Evolutionary conservation across 2,113 vertebrate genomes (phyloP).

Genomic region (Melanocharis versteri): DNA sequence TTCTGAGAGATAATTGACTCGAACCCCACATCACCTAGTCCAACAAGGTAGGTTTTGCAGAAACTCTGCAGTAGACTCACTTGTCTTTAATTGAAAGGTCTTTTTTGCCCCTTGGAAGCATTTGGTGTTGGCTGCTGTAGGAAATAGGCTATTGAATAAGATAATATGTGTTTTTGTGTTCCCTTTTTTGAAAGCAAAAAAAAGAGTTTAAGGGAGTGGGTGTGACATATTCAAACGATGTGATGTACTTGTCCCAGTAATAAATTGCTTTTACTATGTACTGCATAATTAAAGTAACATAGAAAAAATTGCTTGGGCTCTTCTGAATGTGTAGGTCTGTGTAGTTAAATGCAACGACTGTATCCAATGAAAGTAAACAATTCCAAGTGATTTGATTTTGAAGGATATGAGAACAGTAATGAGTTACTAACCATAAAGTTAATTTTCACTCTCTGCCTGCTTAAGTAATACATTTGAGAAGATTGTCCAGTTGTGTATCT

Average conservation of each 20-base stretch:
- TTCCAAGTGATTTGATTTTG: neutral
- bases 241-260: neutral
- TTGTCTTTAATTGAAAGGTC: neutral
- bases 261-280: neutral
- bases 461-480: neutral
- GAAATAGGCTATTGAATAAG: neutral
- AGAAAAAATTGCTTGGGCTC: neutral
- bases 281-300: neutral
- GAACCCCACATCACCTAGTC: neutral
- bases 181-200: neutral
- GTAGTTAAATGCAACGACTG: neutral
- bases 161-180: neutral
- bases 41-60: neutral
- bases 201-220: accelerated
- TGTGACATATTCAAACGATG: neutral
- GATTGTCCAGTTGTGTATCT: accelerated
- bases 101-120: neutral
- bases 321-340: neutral
- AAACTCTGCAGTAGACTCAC: neutral
- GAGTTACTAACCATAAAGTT: neutral
- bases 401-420: neutral
- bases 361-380: neutral
- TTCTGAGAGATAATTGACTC: neutral
- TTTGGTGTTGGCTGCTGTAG: neutral
- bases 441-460: neutral